Conservation (phyloP, 1,140 invertebrate genomes). For the Meteorus sp. region DNA sequence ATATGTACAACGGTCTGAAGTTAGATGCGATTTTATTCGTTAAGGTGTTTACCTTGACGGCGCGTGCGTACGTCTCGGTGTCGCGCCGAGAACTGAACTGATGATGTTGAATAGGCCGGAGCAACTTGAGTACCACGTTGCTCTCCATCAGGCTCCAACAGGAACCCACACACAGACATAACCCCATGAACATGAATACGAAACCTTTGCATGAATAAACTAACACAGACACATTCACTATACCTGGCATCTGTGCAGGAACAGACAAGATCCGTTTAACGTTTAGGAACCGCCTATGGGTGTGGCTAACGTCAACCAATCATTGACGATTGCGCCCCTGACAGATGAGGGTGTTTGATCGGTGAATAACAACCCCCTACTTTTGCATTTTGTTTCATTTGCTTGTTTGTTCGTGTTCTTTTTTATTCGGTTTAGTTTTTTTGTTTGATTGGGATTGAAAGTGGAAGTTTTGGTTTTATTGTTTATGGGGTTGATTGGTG, state of each 20-base stretch:
- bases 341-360: constrained; percentile 38
- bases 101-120: constrained; percentile 24
- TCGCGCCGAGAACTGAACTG: constrained; percentile 47
- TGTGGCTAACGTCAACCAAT: constrained; percentile 51
- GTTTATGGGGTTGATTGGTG: too few species aligned
- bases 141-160: constrained; percentile 12
- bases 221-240: too few species aligned
- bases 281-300: constrained; percentile 48
- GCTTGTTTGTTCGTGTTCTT: too few species aligned
- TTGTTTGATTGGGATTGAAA: too few species aligned
- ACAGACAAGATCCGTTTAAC: constrained; percentile 27
- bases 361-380: constrained; percentile 35
- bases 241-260: too few species aligned
- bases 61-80: constrained; percentile 45
- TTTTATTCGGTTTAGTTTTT: too few species aligned
- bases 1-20: too few species aligned
- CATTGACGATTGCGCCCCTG: neutral
- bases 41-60: neutral
- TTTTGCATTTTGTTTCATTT: too few species aligned
- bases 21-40: neutral
- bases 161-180: neutral
- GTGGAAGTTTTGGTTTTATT: too few species aligned
- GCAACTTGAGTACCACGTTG: constrained; percentile 31
- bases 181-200: too few species aligned
- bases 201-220: too few species aligned